These are phyloP conservation scores for Agrochola macilenta DNA, from an alignment of 2,888 invertebrate species.

Conservation along the genomic window DNA sequence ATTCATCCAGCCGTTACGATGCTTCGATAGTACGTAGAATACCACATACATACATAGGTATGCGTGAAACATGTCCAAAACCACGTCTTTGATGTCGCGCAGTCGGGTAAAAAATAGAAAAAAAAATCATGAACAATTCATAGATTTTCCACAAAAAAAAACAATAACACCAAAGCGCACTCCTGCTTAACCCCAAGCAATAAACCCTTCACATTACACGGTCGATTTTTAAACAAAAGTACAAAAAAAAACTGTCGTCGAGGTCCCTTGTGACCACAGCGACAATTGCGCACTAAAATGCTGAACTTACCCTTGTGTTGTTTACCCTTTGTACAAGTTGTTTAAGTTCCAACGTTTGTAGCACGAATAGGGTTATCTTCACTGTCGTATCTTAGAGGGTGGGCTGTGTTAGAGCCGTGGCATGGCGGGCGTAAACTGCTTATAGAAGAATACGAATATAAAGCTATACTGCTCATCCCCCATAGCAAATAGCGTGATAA, in stretches of 20 bases:
- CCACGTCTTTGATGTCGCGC: too few relatives aligned
- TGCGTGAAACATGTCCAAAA: too few relatives aligned
- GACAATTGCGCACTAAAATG: constrained; percentile 77
- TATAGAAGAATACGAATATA: too few relatives aligned
- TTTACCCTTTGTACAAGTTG: constrained; percentile 70
- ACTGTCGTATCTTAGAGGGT: constrained; percentile 60
- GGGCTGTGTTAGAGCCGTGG: constrained; percentile 15
- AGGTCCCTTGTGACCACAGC: constrained; percentile 74
- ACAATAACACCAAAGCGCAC: not conserved
- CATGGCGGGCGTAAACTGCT: not conserved
- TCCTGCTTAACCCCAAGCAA: constrained; percentile 44
- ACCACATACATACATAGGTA: too few relatives aligned
- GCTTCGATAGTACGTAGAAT: not conserved
- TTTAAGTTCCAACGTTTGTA: constrained; percentile 67
- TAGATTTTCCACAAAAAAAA: constrained; percentile 20
- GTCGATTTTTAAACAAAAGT: constrained; percentile 66
- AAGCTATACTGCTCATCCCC: too few relatives aligned
- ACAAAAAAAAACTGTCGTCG: constrained; percentile 64
- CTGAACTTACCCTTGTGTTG: constrained; percentile 58
- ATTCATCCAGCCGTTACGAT: not conserved
- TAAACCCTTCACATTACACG: constrained; percentile 63
- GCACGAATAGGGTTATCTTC: constrained; percentile 66
- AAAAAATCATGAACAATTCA: too few relatives aligned
- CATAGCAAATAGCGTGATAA: too few relatives aligned
- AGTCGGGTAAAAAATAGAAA: too few relatives aligned